Conservation (phyloP, 2,797 vertebrate species). For the Phylloscopus collybita region DNA sequence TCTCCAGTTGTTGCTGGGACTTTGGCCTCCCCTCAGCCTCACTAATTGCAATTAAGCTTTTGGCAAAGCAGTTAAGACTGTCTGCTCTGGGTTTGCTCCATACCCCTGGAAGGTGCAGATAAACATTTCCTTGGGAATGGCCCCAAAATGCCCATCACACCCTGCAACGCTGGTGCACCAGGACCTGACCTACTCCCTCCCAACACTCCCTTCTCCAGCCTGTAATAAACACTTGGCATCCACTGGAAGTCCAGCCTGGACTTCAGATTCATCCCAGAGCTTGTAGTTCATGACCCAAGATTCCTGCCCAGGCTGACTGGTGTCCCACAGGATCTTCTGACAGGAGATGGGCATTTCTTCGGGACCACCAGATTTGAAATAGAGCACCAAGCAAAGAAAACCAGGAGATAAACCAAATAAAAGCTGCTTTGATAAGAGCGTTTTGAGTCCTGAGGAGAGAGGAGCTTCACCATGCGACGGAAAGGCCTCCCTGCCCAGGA, state of each 20-base stretch:
- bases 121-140: neutral
- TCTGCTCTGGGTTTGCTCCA: neutral
- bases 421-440: neutral
- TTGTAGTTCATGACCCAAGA: neutral
- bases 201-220: neutral
- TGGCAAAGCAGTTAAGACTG: neutral
- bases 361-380: neutral
- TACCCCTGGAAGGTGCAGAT: neutral
- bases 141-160: constrained; percentile 1
- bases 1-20: neutral
- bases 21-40: neutral
- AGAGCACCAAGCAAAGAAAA: neutral
- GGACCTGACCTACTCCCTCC: neutral
- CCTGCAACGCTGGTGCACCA: neutral
- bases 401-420: neutral
- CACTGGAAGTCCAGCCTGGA: neutral
- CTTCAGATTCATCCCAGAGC: neutral
- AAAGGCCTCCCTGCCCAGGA: neutral
- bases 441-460: neutral
- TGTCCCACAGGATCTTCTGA: neutral
- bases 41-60: neutral
- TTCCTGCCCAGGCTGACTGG: neutral
- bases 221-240: neutral
- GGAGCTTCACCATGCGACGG: neutral
- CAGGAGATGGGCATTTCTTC: neutral